These are phyloP conservation scores for Marmota monax DNA, from an alignment of 2,113 vertebrate genomes.

Conservation along the genomic window DNA sequence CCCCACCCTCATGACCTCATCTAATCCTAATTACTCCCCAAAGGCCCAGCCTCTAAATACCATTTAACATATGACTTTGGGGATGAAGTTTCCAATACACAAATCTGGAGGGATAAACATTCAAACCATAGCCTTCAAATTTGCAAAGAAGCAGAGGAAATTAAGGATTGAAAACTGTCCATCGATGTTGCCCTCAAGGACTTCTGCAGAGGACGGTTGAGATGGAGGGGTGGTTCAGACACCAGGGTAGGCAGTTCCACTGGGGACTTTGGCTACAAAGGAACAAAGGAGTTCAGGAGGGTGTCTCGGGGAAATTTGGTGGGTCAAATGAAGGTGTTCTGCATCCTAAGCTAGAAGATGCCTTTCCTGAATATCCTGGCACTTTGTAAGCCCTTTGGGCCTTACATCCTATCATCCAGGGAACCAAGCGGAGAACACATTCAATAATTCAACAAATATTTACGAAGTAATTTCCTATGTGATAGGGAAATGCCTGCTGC, in stretches of 20 bases:
- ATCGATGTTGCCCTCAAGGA: background rate
- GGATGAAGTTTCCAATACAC: background rate
- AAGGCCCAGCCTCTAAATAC: background rate
- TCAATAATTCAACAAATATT: background rate
- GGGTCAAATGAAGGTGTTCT: accelerated
- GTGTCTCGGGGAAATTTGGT: accelerated
- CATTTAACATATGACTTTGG: background rate
- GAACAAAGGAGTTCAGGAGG: too few species aligned
- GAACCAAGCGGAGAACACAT: background rate
- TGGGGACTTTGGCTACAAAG: background rate
- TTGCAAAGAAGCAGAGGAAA: background rate
- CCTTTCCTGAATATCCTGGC: background rate
- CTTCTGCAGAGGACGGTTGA: background rate
- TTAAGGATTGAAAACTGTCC: background rate
- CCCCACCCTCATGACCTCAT: background rate
- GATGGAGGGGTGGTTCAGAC: too few species aligned
- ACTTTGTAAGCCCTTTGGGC: background rate
- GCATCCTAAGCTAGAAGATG: background rate
- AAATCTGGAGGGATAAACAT: background rate
- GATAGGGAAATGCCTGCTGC: background rate
- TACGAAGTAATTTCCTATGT: background rate
- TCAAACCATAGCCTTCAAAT: background rate
- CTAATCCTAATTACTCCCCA: background rate
- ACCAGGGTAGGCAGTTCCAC: accelerated
- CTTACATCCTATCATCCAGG: background rate